Percentiles rank a stretch among this genome's conserved stretches.
Conservation (phyloP, 2,888 invertebrate genomes). For the Lasioglossum zephyrum region DNA sequence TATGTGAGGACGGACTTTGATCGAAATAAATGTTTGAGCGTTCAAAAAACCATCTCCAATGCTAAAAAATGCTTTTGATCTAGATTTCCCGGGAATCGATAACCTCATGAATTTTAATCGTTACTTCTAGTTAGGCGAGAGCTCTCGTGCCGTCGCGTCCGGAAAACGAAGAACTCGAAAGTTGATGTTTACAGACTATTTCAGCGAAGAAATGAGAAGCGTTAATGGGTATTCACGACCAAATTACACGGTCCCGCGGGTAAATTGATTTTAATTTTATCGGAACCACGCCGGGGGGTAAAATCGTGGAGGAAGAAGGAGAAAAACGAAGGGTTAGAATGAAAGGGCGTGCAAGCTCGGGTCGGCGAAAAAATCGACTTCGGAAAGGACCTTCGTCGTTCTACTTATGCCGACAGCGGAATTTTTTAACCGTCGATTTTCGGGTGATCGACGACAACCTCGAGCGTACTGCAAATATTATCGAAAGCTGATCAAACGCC, state of each 20-base stretch:
- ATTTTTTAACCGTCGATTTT: not conserved
- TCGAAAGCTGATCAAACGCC: not conserved
- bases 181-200: constrained; percentile 3
- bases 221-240: constrained; percentile 5
- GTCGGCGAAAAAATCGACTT: constrained; percentile 4
- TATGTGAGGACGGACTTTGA: not conserved
- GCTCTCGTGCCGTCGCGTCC: not conserved
- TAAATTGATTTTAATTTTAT: constrained; percentile 22
- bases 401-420: not conserved
- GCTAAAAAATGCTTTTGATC: not conserved
- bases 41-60: not conserved
- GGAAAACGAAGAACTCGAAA: not conserved
- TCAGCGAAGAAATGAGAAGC: not conserved
- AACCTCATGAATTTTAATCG: constrained; percentile 1
- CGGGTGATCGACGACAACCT: not conserved
- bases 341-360: not conserved
- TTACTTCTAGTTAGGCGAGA: not conserved
- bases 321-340: not conserved
- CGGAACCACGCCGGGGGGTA: not conserved
- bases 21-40: not conserved
- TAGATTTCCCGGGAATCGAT: not conserved
- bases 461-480: constrained; percentile 4
- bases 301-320: not conserved
- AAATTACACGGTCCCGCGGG: not conserved
- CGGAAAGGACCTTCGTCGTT: not conserved